A percentile compares a stretch with the other conserved stretches of the same genome.
These are phyloP conservation scores for Stratiolaelaps scimitus DNA, from an alignment of 1,140 invertebrate genomes.

Conservation along the genomic window DNA sequence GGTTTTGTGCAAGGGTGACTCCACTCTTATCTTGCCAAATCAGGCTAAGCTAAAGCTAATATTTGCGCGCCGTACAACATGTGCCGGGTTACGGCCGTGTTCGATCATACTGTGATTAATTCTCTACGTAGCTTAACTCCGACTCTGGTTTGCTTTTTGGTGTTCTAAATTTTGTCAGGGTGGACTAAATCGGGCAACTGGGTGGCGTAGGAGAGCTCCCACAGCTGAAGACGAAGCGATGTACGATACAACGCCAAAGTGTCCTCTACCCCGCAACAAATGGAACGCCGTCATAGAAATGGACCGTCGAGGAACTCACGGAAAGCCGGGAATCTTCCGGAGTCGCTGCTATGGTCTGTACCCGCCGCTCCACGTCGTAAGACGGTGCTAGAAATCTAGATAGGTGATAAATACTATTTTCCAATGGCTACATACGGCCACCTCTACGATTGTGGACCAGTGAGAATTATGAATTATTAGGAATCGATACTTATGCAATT, in stretches of 20 bases:
- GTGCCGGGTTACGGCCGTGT: too few species aligned
- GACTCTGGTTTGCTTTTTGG: too few species aligned
- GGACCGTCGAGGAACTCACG: constrained; percentile 45
- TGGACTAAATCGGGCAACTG: constrained; percentile 31
- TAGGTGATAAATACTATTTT: constrained; percentile 45
- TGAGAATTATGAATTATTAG: too few species aligned
- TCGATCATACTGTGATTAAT: too few species aligned
- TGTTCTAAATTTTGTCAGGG: constrained; percentile 32
- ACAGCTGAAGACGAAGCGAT: constrained; percentile 42
- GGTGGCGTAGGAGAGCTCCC: constrained; percentile 21
- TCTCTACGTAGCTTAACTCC: too few species aligned
- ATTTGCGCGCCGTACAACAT: too few species aligned
- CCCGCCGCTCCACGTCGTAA: not conserved
- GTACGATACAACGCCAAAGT: constrained; percentile 45
- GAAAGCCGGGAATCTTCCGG: not conserved
- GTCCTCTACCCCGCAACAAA: constrained; percentile 51
- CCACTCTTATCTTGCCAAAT: too few species aligned
- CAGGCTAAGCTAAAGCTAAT: too few species aligned
- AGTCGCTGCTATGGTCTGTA: constrained; percentile 2
- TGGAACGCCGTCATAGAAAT: constrained; percentile 49
- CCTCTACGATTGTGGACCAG: constrained; percentile 55
- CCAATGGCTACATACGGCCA: constrained; percentile 43
- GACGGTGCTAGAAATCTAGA: too few species aligned
- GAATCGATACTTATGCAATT: too few species aligned
- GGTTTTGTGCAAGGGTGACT: too few species aligned